phyloP scores from a whole-genome alignment of 1,140 invertebrate genomes.

The Temnothorax longispinosus region DNA sequence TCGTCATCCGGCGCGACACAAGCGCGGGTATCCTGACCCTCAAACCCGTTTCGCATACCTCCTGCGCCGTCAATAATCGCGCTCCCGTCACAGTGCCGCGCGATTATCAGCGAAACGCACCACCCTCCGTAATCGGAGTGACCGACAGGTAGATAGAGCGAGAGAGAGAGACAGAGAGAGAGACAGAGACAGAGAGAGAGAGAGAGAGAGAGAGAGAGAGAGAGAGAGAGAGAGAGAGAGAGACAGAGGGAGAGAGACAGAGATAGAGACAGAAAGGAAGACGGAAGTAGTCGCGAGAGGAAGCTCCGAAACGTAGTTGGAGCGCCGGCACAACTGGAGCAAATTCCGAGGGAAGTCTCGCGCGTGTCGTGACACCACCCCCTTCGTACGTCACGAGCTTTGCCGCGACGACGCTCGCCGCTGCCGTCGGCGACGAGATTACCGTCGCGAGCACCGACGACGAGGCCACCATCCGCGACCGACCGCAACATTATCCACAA shows the following conservation, averaged over 20 bases:
- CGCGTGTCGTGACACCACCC: constrained; percentile 81
- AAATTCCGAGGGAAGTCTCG: constrained; percentile 53
- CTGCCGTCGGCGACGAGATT: constrained; percentile 41
- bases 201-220: neutral
- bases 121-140: constrained; percentile 46
- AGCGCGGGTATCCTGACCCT: constrained; percentile 29
- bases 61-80: constrained; percentile 60
- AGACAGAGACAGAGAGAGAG: neutral
- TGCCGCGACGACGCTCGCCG: constrained; percentile 58
- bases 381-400: constrained; percentile 76
- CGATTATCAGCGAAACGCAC: constrained; percentile 49
- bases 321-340: constrained; percentile 25
- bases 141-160: constrained; percentile 4
- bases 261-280: neutral
- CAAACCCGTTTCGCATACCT: constrained; percentile 36
- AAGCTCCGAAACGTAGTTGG: constrained; percentile 27
- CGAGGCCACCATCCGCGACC: constrained; percentile 22
- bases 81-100: constrained; percentile 55
- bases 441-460: neutral
- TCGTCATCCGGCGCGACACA: constrained; percentile 55
- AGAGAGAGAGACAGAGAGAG: neutral
- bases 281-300: constrained; percentile 9
- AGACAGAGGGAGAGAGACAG: neutral
- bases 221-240: neutral
- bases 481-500: neutral